Conservation (phyloP, 2,113 vertebrate species). For the Chrysemys picta region DNA sequence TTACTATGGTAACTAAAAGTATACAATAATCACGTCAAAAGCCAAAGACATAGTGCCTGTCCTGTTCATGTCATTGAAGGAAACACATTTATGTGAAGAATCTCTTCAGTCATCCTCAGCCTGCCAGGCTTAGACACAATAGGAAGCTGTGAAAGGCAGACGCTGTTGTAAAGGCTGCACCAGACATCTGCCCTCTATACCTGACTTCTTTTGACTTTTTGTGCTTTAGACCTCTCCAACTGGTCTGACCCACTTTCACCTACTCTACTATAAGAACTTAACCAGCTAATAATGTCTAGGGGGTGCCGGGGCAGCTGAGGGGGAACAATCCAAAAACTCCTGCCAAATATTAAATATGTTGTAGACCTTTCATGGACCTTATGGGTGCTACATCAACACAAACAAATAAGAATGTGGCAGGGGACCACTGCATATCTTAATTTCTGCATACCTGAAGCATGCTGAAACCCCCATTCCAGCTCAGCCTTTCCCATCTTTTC, state of each 20-base stretch:
- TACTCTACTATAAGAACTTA: background rate
- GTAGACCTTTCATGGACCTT: background rate
- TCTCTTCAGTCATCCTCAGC: background rate
- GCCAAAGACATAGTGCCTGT: background rate
- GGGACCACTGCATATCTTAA: background rate
- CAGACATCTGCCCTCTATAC: fast-evolving
- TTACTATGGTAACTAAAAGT: background rate
- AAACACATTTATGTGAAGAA: background rate
- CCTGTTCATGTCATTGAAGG: background rate
- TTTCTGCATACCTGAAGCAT: background rate
- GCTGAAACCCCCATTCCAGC: background rate
- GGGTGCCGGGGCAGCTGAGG: background rate
- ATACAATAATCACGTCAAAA: background rate
- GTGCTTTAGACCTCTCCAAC: background rate
- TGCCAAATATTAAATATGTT: fast-evolving
- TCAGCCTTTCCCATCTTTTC: background rate
- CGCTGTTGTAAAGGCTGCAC: fast-evolving
- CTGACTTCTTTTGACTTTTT: background rate
- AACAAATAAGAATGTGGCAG: background rate
- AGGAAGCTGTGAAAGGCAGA: background rate
- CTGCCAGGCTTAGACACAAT: background rate
- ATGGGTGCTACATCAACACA: background rate
- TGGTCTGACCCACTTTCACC: background rate
- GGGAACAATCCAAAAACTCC: background rate
- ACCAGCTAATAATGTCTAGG: background rate